A percentile compares a stretch with the other conserved stretches of the same genome.
phyloP scores from a whole-genome alignment of 2,113 vertebrate genomes.

The Sceloporus tristichus region DNA sequence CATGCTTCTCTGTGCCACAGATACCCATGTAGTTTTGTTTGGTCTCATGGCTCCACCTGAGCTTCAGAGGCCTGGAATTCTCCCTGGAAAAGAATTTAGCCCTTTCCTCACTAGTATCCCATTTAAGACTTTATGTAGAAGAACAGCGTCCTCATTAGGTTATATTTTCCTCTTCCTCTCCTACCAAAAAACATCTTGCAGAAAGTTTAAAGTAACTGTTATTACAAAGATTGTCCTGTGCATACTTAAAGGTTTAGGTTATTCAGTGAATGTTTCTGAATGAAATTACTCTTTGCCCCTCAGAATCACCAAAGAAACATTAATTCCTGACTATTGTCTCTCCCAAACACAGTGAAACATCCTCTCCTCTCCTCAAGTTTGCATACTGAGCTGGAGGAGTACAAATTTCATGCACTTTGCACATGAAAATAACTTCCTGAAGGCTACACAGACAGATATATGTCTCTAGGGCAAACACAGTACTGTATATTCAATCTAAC shows the following conservation, averaged over 20 bases:
- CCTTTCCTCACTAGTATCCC: background rate
- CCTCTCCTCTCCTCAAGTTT: background rate
- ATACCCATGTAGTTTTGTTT: background rate
- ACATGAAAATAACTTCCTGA: background rate
- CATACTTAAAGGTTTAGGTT: background rate
- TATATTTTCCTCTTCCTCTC: background rate
- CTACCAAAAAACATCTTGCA: background rate
- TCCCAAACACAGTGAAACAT: background rate
- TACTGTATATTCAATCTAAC: background rate
- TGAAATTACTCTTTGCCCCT: background rate
- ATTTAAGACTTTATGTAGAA: background rate
- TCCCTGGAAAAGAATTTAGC: background rate
- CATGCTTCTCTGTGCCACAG: background rate
- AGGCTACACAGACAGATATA: conserved; percentile 1
- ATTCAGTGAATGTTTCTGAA: background rate
- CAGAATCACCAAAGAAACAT: background rate
- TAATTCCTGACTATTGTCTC: background rate
- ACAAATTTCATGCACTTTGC: background rate
- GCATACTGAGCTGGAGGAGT: background rate
- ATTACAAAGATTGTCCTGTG: background rate
- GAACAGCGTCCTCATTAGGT: background rate
- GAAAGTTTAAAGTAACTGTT: background rate
- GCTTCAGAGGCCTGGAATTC: background rate
- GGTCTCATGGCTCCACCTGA: background rate
- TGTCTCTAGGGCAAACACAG: conserved; percentile 1